A percentile compares a stretch with the other conserved stretches of the same genome.
phyloP scores from a whole-genome alignment of 2,113 vertebrate species.

The Felis catus region DNA sequence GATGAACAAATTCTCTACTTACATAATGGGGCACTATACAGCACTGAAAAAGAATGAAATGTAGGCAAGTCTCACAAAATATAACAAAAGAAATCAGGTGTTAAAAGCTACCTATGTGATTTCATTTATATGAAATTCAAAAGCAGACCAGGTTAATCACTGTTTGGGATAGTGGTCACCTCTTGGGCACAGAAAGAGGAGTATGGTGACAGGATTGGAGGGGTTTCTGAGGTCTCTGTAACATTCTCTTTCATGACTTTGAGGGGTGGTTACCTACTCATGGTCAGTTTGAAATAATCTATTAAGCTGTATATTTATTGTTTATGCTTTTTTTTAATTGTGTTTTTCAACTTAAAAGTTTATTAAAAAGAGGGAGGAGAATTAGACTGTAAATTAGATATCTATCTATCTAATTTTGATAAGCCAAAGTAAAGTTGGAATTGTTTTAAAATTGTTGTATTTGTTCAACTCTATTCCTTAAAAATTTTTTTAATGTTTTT shows the following conservation, averaged over 20 bases:
- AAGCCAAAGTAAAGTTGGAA: not conserved
- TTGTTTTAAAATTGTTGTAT: not conserved
- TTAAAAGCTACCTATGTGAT: not conserved
- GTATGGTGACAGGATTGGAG: not conserved
- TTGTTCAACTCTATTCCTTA: not conserved
- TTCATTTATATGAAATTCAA: not conserved
- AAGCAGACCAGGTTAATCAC: not conserved
- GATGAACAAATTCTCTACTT: not conserved
- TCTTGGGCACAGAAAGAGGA: not conserved
- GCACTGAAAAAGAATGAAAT: not conserved
- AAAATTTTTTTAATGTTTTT: no score
- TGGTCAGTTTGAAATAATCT: not conserved
- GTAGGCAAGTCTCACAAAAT: not conserved
- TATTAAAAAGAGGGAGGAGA: not conserved
- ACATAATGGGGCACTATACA: not conserved
- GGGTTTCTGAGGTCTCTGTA: not conserved
- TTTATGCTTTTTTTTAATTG: not conserved
- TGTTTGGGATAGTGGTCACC: not conserved
- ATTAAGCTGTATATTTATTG: not conserved
- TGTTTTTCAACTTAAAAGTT: not conserved
- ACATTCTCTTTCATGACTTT: not conserved
- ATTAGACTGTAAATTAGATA: not conserved
- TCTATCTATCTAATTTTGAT: not conserved
- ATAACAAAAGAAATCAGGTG: not conserved
- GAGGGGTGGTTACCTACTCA: not conserved